Evolutionary conservation across 2,113 vertebrate genomes (phyloP), one percentile per base, ranked within the genome.

Genomic region (Sturnus vulgaris): DNA sequence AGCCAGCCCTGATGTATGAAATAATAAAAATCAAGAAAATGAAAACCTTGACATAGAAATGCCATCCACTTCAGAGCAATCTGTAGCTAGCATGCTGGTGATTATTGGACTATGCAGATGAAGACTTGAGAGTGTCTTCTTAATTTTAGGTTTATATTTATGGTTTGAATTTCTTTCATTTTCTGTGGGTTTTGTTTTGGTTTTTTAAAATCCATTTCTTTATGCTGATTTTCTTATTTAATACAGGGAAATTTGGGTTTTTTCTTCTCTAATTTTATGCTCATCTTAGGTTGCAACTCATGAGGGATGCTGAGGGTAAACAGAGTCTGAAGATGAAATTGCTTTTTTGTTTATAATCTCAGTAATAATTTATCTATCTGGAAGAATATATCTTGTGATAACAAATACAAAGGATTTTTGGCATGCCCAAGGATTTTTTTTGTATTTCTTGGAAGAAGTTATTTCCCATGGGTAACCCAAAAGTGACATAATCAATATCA

Each of bases 241-340:
- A 31, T 57, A 46, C 3, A 35, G 8, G 11, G 21, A 66, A 49
- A 1, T 44, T 42, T 42, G 16, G 3, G 0, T 0, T 7, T 42
- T 64, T 50, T 25, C 4, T 40, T 75, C 19, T 60, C 5, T 31
- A 40, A 7, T 91, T 50, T 71, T 33, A 28, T 68, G 28, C 9
- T 79, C 5, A 22, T 40, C 60, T 71, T 37, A 7, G 8, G 3
- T 44, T 57, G 11, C 22, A 65, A 7, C 3, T 59, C 27, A 15
- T 1, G 8, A 59, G 27, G 12, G 15, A 24, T 68, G 21, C 22
- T 56, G 23, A 47, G 20, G 46, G 5, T 6, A 91, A 82, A 28
- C 3, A 42, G 27, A 71, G 12, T 23, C 1, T 60, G 47, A 78
- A 81, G 44, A 23, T 5, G 21, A 52, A 68, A 57, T 70, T 42